Base-by-base conservation (phyloP, 2,113 vertebrate species). In the Mirounga angustirostris region DNA sequence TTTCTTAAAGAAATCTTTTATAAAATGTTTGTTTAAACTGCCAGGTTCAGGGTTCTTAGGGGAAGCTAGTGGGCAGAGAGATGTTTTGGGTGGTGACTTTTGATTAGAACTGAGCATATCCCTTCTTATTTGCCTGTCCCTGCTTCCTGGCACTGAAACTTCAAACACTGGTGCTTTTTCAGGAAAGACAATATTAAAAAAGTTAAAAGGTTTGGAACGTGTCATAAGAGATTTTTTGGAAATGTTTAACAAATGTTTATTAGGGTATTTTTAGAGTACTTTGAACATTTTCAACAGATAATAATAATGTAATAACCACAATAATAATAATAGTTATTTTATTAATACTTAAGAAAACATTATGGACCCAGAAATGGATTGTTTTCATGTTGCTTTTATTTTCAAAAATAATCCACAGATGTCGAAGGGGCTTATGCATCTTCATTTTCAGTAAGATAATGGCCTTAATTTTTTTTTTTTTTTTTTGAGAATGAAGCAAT, bases 401-500 rank as follows among this genome's bases (percentile, higher is more conserved):
- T 98, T 97, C 61, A 4, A 50, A 95, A 89, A 52, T 4, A 73
- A 67, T 10, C 12, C 63, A 28, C 33, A 91, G 95, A 97, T 93
- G 80, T 97, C 94, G 69, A 96, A 69, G 52, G 95, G 52, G 46
- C 91, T 96, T 97, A 26, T 73, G 46, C 73, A 63, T 94, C 52
- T 93, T 92, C 36, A 54, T 80, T 97, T 97, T 90, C 52, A 33
- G 54, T 36, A 95, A 63, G 67, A 90, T 94, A 96, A 98, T 96
- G 82, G 28, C 74, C 94, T 5, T 10, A 65, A 21, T 95, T 61
- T 56, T 33, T 56, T 30, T 52, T 26, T 92, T 94, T 58, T 33
- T 93, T 92, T 93, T 30, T 54, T 52, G 96, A 97, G 91, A 97
- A 90, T 87, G 92, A 97, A 97, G 82, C 82, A 92, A 87, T 94